Conservation (phyloP, 2,113 vertebrate genomes). For the Boleophthalmus pectinirostris region DNA sequence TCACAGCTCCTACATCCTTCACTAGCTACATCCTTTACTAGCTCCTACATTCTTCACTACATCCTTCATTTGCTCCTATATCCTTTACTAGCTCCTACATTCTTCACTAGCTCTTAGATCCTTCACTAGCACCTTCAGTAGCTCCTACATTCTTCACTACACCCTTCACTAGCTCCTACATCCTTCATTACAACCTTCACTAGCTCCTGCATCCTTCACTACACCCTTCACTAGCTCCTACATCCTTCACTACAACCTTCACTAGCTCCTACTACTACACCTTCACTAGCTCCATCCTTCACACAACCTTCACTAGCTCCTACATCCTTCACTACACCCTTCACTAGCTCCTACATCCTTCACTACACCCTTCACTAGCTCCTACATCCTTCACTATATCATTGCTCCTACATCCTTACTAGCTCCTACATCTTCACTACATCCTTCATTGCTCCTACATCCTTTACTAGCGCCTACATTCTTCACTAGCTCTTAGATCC, state of each 20-base stretch:
- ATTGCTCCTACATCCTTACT: too few relatives aligned
- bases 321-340: background rate
- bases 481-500: too few relatives aligned
- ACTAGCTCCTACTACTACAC: background rate
- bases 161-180: background rate
- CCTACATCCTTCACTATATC: background rate
- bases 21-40: background rate
- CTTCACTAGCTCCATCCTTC: background rate
- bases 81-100: background rate
- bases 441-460: too few relatives aligned
- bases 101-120: background rate
- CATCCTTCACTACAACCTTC: background rate
- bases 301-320: background rate
- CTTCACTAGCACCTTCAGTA: background rate
- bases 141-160: background rate
- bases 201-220: background rate
- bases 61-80: background rate
- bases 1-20: background rate
- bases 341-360: background rate
- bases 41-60: background rate
- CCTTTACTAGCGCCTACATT: too few relatives aligned
- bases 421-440: too few relatives aligned
- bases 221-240: background rate
- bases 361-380: too few relatives aligned
- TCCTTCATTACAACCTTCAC: background rate